Conservation (phyloP, 2,113 vertebrate genomes). For the Apus apus region DNA sequence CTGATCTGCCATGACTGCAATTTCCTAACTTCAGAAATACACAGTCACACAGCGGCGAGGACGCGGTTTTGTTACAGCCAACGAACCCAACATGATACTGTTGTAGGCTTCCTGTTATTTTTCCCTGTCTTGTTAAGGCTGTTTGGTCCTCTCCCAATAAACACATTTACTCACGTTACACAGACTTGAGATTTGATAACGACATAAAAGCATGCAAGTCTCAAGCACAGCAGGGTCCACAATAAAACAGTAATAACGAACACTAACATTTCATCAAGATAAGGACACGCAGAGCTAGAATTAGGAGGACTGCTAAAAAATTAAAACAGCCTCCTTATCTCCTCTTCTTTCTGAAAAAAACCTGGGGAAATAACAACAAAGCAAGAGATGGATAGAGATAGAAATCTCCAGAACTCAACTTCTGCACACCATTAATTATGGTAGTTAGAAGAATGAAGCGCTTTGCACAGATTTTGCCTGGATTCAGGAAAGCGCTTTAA, state of each 20-base stretch:
- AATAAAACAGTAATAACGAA: neutral
- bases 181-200: neutral
- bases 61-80: neutral
- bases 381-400: neutral
- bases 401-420: constrained; percentile 11
- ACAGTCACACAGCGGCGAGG: neutral
- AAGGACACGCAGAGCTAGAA: neutral
- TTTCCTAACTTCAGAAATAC: neutral
- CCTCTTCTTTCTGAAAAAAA: neutral
- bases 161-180: neutral
- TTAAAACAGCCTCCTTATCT: neutral
- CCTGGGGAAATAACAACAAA: neutral
- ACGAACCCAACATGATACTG: neutral
- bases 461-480: constrained; percentile 56
- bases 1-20: constrained; percentile 29
- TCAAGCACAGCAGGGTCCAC: neutral
- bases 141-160: neutral
- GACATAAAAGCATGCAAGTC: accelerated
- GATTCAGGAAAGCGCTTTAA: constrained; percentile 71
- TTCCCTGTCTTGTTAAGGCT: neutral
- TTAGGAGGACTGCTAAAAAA: neutral
- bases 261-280: neutral
- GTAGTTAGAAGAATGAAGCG: constrained; percentile 48
- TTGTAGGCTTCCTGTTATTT: neutral
- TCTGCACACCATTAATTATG: constrained; percentile 45